These are phyloP conservation scores for Galleria mellonella DNA, from an alignment of 1,140 invertebrate genomes.

Conservation along the genomic window DNA sequence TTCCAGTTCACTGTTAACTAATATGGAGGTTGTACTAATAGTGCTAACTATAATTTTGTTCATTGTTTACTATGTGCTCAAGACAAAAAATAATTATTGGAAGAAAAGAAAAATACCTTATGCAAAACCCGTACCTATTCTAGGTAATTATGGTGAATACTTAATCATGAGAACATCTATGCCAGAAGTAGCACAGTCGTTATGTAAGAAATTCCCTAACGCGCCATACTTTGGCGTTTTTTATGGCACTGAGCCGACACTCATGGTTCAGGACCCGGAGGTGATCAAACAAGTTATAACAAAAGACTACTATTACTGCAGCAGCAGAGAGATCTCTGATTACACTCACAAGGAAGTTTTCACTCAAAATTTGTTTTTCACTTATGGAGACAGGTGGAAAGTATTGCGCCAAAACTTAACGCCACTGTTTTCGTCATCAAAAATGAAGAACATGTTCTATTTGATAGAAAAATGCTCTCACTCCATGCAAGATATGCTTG, in stretches of 20 bases:
- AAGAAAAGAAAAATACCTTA: conserved; percentile 38
- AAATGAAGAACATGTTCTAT: conserved; percentile 76
- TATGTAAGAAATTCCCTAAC: conserved; percentile 34
- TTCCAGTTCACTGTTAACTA: too few relatives aligned
- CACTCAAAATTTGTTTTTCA: conserved; percentile 46
- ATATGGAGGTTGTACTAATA: not conserved
- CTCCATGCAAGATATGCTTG: conserved; percentile 40
- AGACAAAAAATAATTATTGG: conserved; percentile 48
- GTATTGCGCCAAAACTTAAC: conserved; percentile 74
- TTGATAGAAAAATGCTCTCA: conserved; percentile 54
- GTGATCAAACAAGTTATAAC: conserved; percentile 67
- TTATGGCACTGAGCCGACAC: conserved; percentile 46
- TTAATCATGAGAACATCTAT: conserved; percentile 30
- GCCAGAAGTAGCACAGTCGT: conserved; percentile 14
- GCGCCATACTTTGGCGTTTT: conserved; percentile 55
- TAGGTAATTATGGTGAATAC: conserved; percentile 55
- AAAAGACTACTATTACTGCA: conserved; percentile 73
- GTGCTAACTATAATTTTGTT: not conserved
- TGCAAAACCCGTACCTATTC: conserved; percentile 36
- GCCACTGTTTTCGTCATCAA: conserved; percentile 76
- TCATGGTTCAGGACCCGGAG: conserved; percentile 64
- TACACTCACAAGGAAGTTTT: conserved; percentile 58
- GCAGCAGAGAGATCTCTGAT: conserved; percentile 56
- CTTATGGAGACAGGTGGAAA: conserved; percentile 72
- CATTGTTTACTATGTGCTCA: not conserved